A percentile compares a stretch with the other conserved stretches of the same genome.
Evolutionary conservation across 1,140 invertebrate genomes (phyloP).

Genomic region (Anthonomus grandis): DNA sequence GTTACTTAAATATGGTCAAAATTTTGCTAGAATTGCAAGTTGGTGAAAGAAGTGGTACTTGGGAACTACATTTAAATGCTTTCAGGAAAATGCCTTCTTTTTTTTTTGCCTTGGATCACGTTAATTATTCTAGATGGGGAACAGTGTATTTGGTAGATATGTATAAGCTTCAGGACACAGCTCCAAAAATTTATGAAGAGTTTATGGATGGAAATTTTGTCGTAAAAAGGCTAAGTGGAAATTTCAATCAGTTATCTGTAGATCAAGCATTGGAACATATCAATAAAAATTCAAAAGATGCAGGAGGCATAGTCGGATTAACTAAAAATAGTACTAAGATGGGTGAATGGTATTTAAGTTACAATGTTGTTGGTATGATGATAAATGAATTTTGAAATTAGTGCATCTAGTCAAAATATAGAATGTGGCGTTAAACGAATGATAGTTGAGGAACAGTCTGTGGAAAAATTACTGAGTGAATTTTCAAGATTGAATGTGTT

Average conservation of each 20-base stretch:
- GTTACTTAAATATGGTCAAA: background rate
- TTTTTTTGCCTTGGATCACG: background rate
- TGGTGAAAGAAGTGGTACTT: background rate
- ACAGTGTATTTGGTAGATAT: conserved; percentile 1
- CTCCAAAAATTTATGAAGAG: conserved; percentile 4
- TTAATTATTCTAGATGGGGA: conserved; percentile 1
- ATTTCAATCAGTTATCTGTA: conserved; percentile 3
- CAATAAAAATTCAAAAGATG: conserved; percentile 11
- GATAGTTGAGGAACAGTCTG: background rate
- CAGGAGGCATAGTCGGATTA: conserved; percentile 1
- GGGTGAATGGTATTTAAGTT: conserved; percentile 3
- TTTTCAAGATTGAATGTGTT: background rate
- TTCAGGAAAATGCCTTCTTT: background rate
- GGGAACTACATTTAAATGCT: background rate
- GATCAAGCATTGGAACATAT: conserved; percentile 12
- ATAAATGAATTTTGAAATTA: background rate
- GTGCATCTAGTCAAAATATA: background rate
- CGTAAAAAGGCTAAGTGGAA: background rate
- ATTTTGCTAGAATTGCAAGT: conserved; percentile 1
- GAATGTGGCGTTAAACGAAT: background rate
- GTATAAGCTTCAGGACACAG: background rate
- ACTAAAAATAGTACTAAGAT: conserved; percentile 15
- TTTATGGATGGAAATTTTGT: conserved; percentile 9
- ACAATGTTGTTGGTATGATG: background rate
- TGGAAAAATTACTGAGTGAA: background rate